phyloP scores from a whole-genome alignment of 2,797 vertebrate genomes.

The Tragelaphus eurycerus region DNA sequence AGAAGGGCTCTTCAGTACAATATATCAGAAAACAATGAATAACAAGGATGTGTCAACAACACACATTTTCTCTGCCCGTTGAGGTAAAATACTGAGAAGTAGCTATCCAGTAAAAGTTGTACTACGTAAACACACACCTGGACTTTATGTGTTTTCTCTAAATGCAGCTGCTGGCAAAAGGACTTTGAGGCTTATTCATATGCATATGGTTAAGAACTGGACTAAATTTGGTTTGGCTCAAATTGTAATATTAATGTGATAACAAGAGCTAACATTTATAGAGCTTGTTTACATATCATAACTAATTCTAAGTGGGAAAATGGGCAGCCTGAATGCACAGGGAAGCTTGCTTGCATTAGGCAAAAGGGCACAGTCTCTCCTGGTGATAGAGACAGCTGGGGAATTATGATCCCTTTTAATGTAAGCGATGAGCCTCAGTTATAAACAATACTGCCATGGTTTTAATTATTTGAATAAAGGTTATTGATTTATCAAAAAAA shows the following conservation, averaged over 20 bases:
- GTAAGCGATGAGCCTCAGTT: neutral
- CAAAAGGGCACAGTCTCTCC: neutral
- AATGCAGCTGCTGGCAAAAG: neutral
- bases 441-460: neutral
- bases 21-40: neutral
- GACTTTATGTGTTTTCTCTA: neutral
- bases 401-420: neutral
- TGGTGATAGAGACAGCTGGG: neutral
- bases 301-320: neutral
- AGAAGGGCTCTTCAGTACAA: neutral
- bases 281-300: neutral
- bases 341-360: neutral
- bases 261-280: conserved; percentile 24
- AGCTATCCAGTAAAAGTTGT: neutral
- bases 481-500: neutral
- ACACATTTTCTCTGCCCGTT: neutral
- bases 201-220: neutral
- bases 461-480: neutral
- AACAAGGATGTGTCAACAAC: neutral
- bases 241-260: neutral
- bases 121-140: neutral
- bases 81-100: neutral
- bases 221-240: neutral
- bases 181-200: neutral
- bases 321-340: neutral